Base-by-base conservation (phyloP, 2,888 invertebrate species). In the Ligdia adustata region DNA sequence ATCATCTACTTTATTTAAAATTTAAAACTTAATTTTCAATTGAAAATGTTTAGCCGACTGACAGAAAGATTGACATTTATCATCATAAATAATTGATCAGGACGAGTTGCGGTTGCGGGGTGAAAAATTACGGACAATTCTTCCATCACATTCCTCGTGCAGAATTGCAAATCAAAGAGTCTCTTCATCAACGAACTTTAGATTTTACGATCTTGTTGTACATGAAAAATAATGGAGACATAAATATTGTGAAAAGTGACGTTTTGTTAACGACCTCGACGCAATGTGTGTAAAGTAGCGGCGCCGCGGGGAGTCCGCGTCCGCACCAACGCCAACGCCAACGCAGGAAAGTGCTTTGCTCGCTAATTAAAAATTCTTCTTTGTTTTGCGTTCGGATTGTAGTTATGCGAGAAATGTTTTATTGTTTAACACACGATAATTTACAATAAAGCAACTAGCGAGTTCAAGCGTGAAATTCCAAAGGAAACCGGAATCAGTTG, bases 221-320 rank as follows among this genome's bases (percentile, higher is more conserved):
- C 68, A 75, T 82, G 82, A 82, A 83, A 83, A 79, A 82, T 83
- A 83, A 84, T 83, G 81, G 79, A 84, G 82, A 84, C 83, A 85
- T 87, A 84, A 84, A 85, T 84, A 85, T 82, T 70, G 78, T 81
- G 80, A 85, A 86, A 82, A 82, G 75, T 82, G 86, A 84, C 84
- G 80, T 88, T 83, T 82, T 69, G 79, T 85, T 83, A 87, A 87
- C 81, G 85, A 84, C 69, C 70, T 69, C 68, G 60, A 64, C 62
- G 79, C 82, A 76, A 78, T 70, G 82, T 78, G 81, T 78, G 72
- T 83, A 79, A 81, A 84, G 86, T 84, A 86, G 84, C 82, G 39
- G 56, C 85, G 54, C 85, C 33, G 71, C 84, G 76, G 86, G 88
- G 82, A 63, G 82, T 69, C 70, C 50, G n/a, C n/a, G n/a, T n/a